A percentile compares a stretch with the other conserved stretches of the same genome.
Evolutionary conservation across 2,113 vertebrate species (phyloP).

Genomic region (Stigmatopora argus): DNA sequence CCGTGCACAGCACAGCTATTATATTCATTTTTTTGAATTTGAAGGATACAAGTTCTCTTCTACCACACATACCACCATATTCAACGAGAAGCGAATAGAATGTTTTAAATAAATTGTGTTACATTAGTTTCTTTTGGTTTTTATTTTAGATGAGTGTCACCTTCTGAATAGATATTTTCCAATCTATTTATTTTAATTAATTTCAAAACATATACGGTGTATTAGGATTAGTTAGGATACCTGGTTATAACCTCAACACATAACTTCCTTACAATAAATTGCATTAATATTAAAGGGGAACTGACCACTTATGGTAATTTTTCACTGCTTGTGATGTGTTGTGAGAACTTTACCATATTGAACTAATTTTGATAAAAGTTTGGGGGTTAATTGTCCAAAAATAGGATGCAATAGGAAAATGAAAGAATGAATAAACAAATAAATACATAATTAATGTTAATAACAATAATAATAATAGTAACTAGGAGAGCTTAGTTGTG

Average conservation of each 20-base stretch:
- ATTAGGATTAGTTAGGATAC: too few species aligned
- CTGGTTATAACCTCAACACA: neutral
- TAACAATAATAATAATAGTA: constrained; percentile 6
- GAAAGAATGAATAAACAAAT: neutral
- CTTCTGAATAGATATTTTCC: neutral
- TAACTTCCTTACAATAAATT: too few species aligned
- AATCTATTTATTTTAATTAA: neutral
- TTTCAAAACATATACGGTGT: neutral
- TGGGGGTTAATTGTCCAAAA: neutral
- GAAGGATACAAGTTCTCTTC: constrained; percentile 13
- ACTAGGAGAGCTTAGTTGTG: constrained; percentile 15
- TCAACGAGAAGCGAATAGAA: neutral
- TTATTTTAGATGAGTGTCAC: neutral
- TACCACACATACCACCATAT: constrained; percentile 7
- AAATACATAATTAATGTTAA: neutral
- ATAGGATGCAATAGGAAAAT: too few species aligned
- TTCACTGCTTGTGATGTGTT: too few species aligned
- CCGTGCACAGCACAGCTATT: constrained; percentile 43
- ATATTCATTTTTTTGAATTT: constrained; percentile 32
- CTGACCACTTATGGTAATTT: neutral
- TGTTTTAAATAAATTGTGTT: neutral
- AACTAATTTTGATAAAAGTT: too few species aligned
- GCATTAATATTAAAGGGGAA: neutral
- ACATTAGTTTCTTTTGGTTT: too few species aligned
- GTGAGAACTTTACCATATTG: too few species aligned